These are phyloP conservation scores for Pogonognathellus flavescens DNA, from an alignment of 1,140 invertebrate species.

Conservation along the genomic window DNA sequence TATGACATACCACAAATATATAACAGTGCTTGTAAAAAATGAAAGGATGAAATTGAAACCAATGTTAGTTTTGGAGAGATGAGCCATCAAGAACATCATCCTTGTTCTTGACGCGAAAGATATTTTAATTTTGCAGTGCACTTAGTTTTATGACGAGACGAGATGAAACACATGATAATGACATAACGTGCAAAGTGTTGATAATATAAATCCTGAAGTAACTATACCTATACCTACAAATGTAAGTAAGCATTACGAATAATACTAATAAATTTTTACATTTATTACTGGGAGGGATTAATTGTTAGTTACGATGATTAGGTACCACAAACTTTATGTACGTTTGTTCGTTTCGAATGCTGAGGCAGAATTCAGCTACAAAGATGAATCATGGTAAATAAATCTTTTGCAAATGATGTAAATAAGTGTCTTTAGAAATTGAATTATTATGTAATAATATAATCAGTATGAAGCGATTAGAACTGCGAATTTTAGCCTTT, in stretches of 20 bases:
- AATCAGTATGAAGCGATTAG: too few relatives aligned
- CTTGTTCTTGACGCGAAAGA: conserved; percentile 8
- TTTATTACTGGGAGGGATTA: conserved; percentile 45
- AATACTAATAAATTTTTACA: conserved; percentile 36
- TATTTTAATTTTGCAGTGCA: conserved; percentile 14
- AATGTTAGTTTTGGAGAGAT: too few relatives aligned
- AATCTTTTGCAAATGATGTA: too few relatives aligned
- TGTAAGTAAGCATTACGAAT: background rate
- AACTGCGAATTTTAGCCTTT: too few relatives aligned
- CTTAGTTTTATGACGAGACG: conserved; percentile 10
- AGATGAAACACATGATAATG: background rate
- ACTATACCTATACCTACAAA: too few relatives aligned
- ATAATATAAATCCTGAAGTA: background rate
- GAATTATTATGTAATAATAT: too few relatives aligned
- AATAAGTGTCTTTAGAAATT: too few relatives aligned
- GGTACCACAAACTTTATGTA: background rate
- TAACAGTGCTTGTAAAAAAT: background rate
- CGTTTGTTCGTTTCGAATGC: background rate
- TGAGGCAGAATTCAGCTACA: background rate
- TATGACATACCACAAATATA: background rate
- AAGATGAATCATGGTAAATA: background rate
- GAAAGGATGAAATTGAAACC: too few relatives aligned
- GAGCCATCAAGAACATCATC: background rate
- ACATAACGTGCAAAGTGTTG: background rate
- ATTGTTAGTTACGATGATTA: conserved; percentile 32